Evolutionary conservation across 2,888 invertebrate genomes (phyloP).

Genomic region (Endotricha flammealis): DNA sequence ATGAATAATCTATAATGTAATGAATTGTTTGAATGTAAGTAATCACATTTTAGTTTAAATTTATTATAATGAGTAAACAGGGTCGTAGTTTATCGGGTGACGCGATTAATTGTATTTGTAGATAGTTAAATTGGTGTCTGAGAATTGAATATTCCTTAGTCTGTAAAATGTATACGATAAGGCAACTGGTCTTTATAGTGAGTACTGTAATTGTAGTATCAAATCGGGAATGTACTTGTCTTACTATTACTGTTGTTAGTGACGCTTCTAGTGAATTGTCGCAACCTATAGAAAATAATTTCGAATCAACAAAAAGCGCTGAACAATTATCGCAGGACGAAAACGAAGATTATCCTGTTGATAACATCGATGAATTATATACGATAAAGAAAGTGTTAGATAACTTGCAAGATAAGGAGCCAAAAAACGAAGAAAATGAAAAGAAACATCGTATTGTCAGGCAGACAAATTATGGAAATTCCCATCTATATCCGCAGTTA

Average conservation of each 20-base stretch:
- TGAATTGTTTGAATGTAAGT: too few relatives aligned
- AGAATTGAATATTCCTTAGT: constrained; percentile 1
- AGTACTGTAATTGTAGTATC: neutral
- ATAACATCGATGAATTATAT: constrained; percentile 1
- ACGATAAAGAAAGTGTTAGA: neutral
- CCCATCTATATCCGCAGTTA: neutral
- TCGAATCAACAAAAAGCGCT: neutral
- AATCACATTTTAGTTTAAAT: too few relatives aligned
- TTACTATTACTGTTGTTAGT: neutral
- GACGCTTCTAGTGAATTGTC: neutral
- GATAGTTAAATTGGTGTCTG: neutral
- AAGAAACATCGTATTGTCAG: neutral
- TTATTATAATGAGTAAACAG: constrained; percentile 8
- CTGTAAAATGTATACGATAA: constrained; percentile 3
- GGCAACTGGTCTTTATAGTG: constrained; percentile 6
- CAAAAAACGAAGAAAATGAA: neutral
- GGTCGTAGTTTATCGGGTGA: constrained; percentile 9
- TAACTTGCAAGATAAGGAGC: neutral
- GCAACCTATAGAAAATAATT: constrained; percentile 5
- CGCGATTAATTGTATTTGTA: constrained; percentile 7
- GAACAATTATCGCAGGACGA: neutral
- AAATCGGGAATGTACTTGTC: neutral
- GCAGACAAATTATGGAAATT: neutral
- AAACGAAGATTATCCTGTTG: neutral
- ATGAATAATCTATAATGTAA: too few relatives aligned